Percentiles rank a stretch among this genome's conserved stretches.
Evolutionary conservation across 1,140 invertebrate species (phyloP).

Genomic region (Macrobrachium nipponense): DNA sequence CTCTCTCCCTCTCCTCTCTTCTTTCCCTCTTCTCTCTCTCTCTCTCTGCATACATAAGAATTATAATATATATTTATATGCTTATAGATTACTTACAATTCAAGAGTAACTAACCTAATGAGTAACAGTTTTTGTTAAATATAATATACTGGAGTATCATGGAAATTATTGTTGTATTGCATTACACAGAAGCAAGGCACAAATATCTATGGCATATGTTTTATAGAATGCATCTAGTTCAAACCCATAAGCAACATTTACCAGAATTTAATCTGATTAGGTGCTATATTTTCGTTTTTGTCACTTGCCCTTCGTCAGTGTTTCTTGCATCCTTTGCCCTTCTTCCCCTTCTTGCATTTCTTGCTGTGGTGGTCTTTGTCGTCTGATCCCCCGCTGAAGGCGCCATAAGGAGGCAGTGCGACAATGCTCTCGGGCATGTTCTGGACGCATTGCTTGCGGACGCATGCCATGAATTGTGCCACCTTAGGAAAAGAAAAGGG

Average conservation of each 20-base stretch:
- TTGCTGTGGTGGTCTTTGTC: slow-evolving; percentile 25
- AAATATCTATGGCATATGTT: too few species aligned
- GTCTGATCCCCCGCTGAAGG: not conserved
- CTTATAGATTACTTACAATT: too few species aligned
- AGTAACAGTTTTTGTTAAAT: too few species aligned
- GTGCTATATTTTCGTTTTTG: too few species aligned
- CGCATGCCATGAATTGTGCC: slow-evolving; percentile 25
- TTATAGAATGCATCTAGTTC: too few species aligned
- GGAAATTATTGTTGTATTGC: too few species aligned
- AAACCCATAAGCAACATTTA: not conserved
- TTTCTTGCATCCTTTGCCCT: slow-evolving; percentile 41
- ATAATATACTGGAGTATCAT: too few species aligned
- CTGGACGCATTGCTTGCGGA: slow-evolving; percentile 27
- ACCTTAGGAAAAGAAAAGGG: slow-evolving; percentile 10
- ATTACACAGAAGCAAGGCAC: too few species aligned
- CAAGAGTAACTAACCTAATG: too few species aligned
- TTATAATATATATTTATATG: too few species aligned
- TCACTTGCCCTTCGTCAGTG: not conserved
- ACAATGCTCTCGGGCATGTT: slow-evolving; percentile 23
- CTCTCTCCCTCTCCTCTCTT: not conserved
- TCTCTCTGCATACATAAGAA: too few species aligned
- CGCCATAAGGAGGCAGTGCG: not conserved
- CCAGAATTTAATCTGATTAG: not conserved
- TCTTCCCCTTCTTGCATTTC: slow-evolving; percentile 29
- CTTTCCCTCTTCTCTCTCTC: not conserved